Base-by-base conservation (phyloP, 2,888 invertebrate species). In the Scotopteryx bipunctaria region DNA sequence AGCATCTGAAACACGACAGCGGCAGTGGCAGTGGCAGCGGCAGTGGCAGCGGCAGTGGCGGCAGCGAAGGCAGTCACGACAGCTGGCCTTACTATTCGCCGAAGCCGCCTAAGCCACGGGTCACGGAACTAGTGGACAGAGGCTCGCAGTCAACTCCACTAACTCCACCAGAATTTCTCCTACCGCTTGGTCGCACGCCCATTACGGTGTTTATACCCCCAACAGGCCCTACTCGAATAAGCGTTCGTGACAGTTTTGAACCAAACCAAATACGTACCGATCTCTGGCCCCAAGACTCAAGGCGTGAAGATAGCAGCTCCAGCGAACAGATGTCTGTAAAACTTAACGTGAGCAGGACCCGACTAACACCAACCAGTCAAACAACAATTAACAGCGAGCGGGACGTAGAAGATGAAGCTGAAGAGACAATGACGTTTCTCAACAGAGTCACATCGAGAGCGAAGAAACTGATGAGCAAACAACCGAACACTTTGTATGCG, bases 1-100 rank as follows among this genome's bases (percentile, higher is more conserved):
- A 71, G 49, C 64, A 71, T 15, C 59, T 70, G 40, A 48, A 49
- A 4, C 27, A 21, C n/a, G 32, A 47, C 13, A 48, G 32, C 1
- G 15, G 37, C 21, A 35, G 31, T 5, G 17, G 37, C 9, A 16
- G 32, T 9, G 15, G 14, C 35, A 19, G 14, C n/a, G 21, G n/a
- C 5, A 19, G 36, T 9, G 17, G 13, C 8, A 32, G 17, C 3
- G 36, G 31, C 6, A n/a, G n/a, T n/a, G n/a, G n/a, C n/a, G n/a
- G n/a, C n/a, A n/a, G n/a, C n/a, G n/a, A n/a, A n/a, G n/a, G n/a
- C n/a, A n/a, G n/a, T n/a, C 13, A 32, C n/a, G 25, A 37, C 17
- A 23, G 36, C 27, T 42, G 52, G 45, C 40, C 46, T 15, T 13
- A 38, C 16, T 36, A 32, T 27, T 11, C 29, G 11, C 50, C 44